These are phyloP conservation scores for Euplexia lucipara DNA, from an alignment of 2,888 invertebrate species.

Conservation along the genomic window DNA sequence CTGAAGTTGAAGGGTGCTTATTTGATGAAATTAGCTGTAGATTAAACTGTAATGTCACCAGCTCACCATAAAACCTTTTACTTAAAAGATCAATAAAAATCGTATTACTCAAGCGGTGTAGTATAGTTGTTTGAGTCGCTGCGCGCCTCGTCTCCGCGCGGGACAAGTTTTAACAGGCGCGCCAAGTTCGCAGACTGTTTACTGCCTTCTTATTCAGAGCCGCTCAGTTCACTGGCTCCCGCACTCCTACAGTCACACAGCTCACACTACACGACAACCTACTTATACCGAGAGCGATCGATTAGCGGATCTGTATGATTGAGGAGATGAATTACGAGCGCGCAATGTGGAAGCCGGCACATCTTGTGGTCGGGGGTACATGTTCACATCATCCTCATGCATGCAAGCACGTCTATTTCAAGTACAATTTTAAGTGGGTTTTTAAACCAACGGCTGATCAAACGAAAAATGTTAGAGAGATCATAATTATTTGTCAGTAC, in stretches of 20 bases:
- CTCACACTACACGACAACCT: constrained; percentile 23
- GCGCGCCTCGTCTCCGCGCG: constrained; percentile 13
- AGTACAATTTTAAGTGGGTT: no score
- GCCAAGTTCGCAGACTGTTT: constrained; percentile 60
- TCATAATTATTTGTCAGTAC: no score
- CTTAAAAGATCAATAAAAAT: constrained; percentile 35
- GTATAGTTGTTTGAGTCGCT: constrained; percentile 13
- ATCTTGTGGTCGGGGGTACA: neutral
- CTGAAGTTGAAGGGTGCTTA: neutral
- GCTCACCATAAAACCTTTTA: neutral
- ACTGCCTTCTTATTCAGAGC: constrained; percentile 54
- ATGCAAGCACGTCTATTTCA: no score
- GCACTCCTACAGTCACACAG: constrained; percentile 1
- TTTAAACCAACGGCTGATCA: no score
- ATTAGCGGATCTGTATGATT: constrained; percentile 18
- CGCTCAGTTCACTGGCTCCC: constrained; percentile 24
- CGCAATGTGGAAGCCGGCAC: neutral
- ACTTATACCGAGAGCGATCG: constrained; percentile 9
- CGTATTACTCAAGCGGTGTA: constrained; percentile 19
- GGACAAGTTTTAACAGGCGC: constrained; percentile 64
- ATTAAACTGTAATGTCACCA: neutral
- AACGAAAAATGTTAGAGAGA: no score
- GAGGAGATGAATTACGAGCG: neutral
- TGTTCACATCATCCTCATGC: no score
- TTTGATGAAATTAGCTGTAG: neutral